These are phyloP conservation scores for Idaea dimidiata DNA, from an alignment of 2,888 invertebrate genomes.

Conservation along the genomic window DNA sequence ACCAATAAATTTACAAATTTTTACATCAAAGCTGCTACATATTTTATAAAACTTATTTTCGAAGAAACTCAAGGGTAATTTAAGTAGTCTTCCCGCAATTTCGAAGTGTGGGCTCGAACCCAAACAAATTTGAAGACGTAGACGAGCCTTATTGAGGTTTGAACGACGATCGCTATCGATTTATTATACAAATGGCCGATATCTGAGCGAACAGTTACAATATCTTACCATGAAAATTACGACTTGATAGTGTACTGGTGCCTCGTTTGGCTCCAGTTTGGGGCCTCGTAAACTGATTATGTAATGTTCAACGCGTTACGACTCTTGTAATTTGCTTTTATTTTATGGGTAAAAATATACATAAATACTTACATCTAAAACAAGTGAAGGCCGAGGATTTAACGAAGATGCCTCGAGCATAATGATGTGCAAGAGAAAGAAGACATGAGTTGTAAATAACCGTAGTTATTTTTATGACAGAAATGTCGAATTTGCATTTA, in stretches of 20 bases:
- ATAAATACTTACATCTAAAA: too few relatives aligned
- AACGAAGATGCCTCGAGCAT: too few relatives aligned
- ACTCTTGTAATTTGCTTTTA: too few relatives aligned
- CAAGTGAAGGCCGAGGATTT: too few relatives aligned
- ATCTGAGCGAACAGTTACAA: constrained; percentile 62
- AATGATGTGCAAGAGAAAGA: too few relatives aligned
- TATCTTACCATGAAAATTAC: constrained; percentile 68
- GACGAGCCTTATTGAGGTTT: constrained; percentile 47
- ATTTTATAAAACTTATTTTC: constrained; percentile 29
- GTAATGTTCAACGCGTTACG: constrained; percentile 40
- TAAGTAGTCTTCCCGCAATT: constrained; percentile 34
- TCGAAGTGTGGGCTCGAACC: constrained; percentile 40
- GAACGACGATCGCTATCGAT: constrained; percentile 66
- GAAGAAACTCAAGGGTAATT: constrained; percentile 34
- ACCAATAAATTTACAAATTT: constrained; percentile 30
- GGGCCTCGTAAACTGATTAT: constrained; percentile 51
- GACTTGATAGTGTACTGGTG: constrained; percentile 55
- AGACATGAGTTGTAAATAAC: too few relatives aligned
- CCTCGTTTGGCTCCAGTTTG: constrained; percentile 56
- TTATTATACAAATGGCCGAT: constrained; percentile 73
- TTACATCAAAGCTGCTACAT: constrained; percentile 26
- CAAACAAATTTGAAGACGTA: constrained; percentile 51
- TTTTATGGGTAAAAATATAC: too few relatives aligned
- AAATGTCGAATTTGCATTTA: too few relatives aligned
- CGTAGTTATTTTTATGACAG: too few relatives aligned